Evolutionary conservation across 2,113 vertebrate species (phyloP), one percentile per base, ranked within the genome.

Genomic region (Saimiri boliviensis): DNA sequence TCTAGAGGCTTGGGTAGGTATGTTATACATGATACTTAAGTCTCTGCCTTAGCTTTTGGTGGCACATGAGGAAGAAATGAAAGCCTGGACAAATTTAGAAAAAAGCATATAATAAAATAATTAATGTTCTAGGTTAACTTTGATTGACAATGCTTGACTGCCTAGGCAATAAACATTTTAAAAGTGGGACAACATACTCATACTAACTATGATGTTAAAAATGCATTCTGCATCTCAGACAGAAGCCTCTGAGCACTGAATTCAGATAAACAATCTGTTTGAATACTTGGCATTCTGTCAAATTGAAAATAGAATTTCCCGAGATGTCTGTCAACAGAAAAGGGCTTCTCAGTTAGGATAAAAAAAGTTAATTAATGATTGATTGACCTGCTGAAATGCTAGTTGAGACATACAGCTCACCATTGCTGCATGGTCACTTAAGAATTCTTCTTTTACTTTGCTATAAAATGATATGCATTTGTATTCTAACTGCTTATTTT

Each of bases 301-400:
- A 40, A 87, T 52, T 92, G 92, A 83, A 94, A 94, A 79, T 20
- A 21, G 68, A 95, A 47, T 96, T 88, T 94, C 96, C 73, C 37
- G 90, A 81, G 87, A 96, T 90, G 35, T 86, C 94, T 92, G 87
- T 85, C 92, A 93, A 83, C 45, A 54, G 47, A 94, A 95, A 21
- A 85, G 9, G 71, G 56, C n/a, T 91, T 91, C 30, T 94, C 47
- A 91, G 77, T 86, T 85, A 96, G 60, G 73, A 95, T 91, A 76
- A 95, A 92, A 82, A 82, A 96, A 83, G 76, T 86, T 94, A 97
- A 96, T 97, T 95, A 96, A 82, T 95, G 95, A 96, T 95, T 86
- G 92, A 95, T 86, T 96, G 96, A 85, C 76, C 77, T 80, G 45
- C 17, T 63, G 54, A 96, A 94, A 93, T 90, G 42, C 11, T 60